A percentile compares a stretch with the other conserved stretches of the same genome.
These are phyloP conservation scores for Rhinichthys osculus DNA, from an alignment of 2,797 vertebrate species.

Conservation along the genomic window DNA sequence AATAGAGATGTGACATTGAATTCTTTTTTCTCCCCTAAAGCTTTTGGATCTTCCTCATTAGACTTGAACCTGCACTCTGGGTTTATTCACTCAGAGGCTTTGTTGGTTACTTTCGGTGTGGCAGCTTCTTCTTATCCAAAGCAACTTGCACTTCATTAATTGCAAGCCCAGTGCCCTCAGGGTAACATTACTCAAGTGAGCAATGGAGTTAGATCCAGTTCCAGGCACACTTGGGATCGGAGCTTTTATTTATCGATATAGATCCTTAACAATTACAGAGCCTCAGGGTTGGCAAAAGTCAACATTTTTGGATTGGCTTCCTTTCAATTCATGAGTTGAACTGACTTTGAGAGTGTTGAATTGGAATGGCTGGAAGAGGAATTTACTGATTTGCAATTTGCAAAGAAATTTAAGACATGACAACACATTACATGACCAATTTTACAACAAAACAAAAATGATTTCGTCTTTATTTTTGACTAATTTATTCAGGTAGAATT, in stretches of 20 bases:
- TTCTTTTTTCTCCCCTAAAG: slow-evolving; percentile 23
- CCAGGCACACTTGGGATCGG: slow-evolving; percentile 15
- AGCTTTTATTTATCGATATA: background rate
- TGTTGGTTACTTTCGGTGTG: slow-evolving; percentile 1
- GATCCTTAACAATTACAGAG: background rate
- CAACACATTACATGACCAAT: background rate
- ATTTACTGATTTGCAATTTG: background rate
- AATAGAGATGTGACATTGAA: slow-evolving; percentile 33
- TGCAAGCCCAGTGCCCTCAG: slow-evolving; percentile 2
- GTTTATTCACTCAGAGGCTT: slow-evolving; percentile 22
- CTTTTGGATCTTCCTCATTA: slow-evolving; percentile 36
- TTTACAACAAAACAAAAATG: background rate
- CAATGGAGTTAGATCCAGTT: slow-evolving; percentile 31
- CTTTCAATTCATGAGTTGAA: background rate
- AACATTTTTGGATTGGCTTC: background rate
- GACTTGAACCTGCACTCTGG: slow-evolving; percentile 28
- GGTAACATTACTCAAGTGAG: slow-evolving; percentile 35
- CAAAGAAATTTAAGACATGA: background rate
- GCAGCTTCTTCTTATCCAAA: slow-evolving; percentile 25
- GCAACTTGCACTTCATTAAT: slow-evolving; percentile 26
- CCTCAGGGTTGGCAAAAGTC: slow-evolving; percentile 5
- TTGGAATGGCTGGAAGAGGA: background rate
- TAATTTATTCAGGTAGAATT: background rate
- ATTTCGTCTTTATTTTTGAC: background rate
- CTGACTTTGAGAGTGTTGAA: background rate